Conservation (phyloP, 1,140 invertebrate species). For the Ditylenchus dipsaci region DNA sequence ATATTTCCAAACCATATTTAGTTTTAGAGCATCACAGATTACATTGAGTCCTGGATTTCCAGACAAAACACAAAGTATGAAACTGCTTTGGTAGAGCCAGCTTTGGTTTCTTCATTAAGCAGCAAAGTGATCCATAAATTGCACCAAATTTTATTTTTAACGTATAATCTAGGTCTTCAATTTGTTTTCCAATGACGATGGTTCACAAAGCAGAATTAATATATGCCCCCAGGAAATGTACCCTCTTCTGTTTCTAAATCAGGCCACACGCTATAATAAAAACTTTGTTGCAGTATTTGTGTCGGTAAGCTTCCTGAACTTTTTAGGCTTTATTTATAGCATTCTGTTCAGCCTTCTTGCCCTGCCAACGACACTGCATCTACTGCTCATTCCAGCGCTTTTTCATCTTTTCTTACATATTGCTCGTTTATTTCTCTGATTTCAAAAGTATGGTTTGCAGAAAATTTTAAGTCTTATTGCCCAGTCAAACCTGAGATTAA, state of each 20-base stretch:
- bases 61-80: background rate
- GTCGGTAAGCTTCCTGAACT: background rate
- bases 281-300: background rate
- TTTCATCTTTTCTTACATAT: background rate
- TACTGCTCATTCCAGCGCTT: background rate
- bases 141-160: background rate
- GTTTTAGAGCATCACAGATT: background rate
- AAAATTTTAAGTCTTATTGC: background rate
- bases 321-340: background rate
- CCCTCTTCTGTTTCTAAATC: background rate
- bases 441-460: background rate
- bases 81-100: background rate
- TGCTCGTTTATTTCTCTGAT: background rate
- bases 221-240: background rate
- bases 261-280: background rate
- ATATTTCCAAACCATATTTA: background rate
- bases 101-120: background rate
- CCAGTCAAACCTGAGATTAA: too few relatives aligned
- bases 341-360: background rate
- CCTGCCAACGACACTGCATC: background rate
- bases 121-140: background rate
- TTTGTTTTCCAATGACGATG: slow-evolving; percentile 1
- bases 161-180: background rate
- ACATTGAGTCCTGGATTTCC: background rate
- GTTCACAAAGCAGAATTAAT: background rate